Evolutionary conservation across 2,113 vertebrate genomes (phyloP), one percentile per base, ranked within the genome.

Genomic region (Probosciger aterrimus): DNA sequence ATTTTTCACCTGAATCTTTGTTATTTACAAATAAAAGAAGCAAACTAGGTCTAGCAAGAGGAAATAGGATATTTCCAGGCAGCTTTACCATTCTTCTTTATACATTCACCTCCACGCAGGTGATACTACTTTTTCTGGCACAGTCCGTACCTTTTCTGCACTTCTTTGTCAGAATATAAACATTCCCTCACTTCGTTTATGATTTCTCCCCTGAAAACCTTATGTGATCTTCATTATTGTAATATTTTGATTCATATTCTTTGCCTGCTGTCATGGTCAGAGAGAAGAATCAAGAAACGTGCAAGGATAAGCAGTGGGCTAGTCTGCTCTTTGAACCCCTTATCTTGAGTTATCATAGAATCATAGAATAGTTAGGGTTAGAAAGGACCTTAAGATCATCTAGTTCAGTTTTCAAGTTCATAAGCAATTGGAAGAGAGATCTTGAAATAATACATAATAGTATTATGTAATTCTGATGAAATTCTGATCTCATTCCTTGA

Each of bases 91-190:
- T 63, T 83, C 43, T 84, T 3, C 9, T 39, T 80, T 93, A 77
- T 8, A 62, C 15, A 39, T 73, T 86, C 57, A 37, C 11, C 82
- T 59, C 33, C 52, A 23, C 23, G 46, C 13, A 46, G 17, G 4
- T 57, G 18, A 33, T 5, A 2, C 2, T 7, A 35, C 0, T 0
- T 52, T 79, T 63, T 76, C 7, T 80, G 24, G 5, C 2, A 20
- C 23, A 64, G 12, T 55, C 7, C 16, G 10, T 39, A 64, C n/a
- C 0, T 60, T 88, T 85, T 79, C 25, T 76, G 47, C 22, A 59
- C 3, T 55, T 79, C 14, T n/a, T 44, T 47, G 6, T 6, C 18
- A 74, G 86, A 88, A 84, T 52, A 6, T 37, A 62, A 74, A 67
- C 70, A 59, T 46, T 76, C 4, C 4, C 5, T 75, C 33, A 24